Evolutionary conservation across 2,113 vertebrate genomes (phyloP).

Genomic region (Abramis brama): DNA sequence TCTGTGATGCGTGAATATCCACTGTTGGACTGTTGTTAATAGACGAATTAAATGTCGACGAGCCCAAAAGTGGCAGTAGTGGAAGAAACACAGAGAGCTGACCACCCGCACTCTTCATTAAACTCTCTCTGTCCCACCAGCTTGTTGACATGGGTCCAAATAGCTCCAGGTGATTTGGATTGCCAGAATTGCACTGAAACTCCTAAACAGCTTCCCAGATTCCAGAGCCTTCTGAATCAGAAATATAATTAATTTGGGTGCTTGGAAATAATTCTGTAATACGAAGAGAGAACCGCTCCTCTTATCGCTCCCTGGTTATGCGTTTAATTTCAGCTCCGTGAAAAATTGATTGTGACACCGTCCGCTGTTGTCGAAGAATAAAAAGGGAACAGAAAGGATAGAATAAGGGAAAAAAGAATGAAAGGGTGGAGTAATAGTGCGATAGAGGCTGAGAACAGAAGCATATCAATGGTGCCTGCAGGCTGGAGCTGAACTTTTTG

Average conservation of each 20-base stretch:
- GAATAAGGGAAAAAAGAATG: constrained; percentile 45
- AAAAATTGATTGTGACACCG: constrained; percentile 52
- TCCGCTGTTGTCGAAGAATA: constrained; percentile 19
- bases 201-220: not conserved
- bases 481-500: constrained; percentile 59
- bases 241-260: constrained; percentile 46
- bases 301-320: constrained; percentile 28
- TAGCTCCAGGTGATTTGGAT: not conserved
- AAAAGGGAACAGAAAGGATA: constrained; percentile 47
- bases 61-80: not conserved
- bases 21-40: not conserved
- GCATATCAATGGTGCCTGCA: constrained; percentile 59
- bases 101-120: not conserved
- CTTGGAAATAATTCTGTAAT: constrained; percentile 47
- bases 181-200: not conserved
- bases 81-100: not conserved
- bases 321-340: constrained; percentile 53
- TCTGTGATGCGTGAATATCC: not conserved
- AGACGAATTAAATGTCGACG: not conserved
- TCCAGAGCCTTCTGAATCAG: constrained; percentile 8
- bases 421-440: constrained; percentile 53
- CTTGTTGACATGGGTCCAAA: not conserved
- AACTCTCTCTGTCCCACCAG: not conserved
- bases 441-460: constrained; percentile 68
- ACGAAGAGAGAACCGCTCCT: not conserved